These are phyloP conservation scores for Drosophila borborema DNA, from an alignment of 2,888 invertebrate species.

Conservation along the genomic window DNA sequence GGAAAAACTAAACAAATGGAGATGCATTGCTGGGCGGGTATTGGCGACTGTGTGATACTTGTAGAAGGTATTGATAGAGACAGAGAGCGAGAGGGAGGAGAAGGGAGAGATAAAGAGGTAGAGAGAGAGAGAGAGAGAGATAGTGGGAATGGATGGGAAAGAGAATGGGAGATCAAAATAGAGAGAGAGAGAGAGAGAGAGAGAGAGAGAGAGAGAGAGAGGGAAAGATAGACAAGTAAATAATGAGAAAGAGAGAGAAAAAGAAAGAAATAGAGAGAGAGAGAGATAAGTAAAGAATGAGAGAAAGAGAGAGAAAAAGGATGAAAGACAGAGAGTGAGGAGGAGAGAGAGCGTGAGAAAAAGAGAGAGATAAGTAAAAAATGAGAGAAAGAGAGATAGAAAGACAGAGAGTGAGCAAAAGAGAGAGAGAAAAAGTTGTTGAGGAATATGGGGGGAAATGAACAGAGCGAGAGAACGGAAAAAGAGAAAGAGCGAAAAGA, in stretches of 20 bases:
- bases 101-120: neutral
- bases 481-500: neutral
- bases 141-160: neutral
- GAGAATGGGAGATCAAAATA: neutral
- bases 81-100: neutral
- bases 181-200: neutral
- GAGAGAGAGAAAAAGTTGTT: neutral
- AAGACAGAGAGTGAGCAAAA: neutral
- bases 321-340: neutral
- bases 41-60: neutral
- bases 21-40: neutral
- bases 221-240: neutral
- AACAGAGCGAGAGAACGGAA: neutral
- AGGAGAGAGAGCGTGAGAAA: neutral
- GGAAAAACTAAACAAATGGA: constrained; percentile 3
- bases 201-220: neutral
- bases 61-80: too few species aligned
- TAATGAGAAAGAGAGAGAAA: neutral
- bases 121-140: neutral
- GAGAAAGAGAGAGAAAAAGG: neutral
- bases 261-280: neutral
- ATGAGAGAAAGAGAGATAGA: neutral
- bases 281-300: neutral
- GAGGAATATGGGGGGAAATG: too few species aligned
- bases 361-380: neutral